Base-by-base conservation (phyloP, 1,140 invertebrate species). In the Linepithema humile region DNA sequence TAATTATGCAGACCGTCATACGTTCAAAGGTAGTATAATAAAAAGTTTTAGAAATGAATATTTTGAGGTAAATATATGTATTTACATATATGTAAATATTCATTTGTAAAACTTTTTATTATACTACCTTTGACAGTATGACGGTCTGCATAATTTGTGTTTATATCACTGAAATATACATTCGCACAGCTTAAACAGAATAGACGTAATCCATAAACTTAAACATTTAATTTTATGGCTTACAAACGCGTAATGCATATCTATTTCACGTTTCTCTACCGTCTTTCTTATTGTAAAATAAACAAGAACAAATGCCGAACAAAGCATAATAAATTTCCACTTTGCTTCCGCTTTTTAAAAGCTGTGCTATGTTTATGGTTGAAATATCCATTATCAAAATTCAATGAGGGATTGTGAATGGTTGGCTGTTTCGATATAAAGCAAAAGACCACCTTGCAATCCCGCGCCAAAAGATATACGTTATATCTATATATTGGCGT, bases 191-290 rank as follows among this genome's bases (percentile, higher is more conserved):
- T 73, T 38, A 55, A 55, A 48, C 2, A 43, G 17, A 48, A 53
- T 35, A 4, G 2, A 72, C n/a, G 3, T 35, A 55, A 38, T 4
- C 29, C 15, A 29, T 73, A 38, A 40, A 57, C 38, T 12, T 57
- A 73, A 73, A 73, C 32, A 23, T 57, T 73, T 57, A 17, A 15
- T 40, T 73, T 73, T 40, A 55, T 35, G 57, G 3, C 38, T 26
- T 20, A 17, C 29, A 26, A 57, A 55, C 38, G 15, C 38, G 15
- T n/a, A n/a, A n/a, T n/a, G n/a, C n/a, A 72, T 57, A 12, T 3
- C 15, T 26, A 50, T 57, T 17, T 17, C 32, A 7, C 4, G 4
- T 57, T 40, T n/a, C n/a, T 57, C 32, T 40, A 15, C 9, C 10
- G 17, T 38, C 20, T 26, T 57, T 57, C 20, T 57, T 57, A 59